Evolutionary conservation across 2,797 vertebrate species (phyloP).

Genomic region (Acropternis orthonyx): DNA sequence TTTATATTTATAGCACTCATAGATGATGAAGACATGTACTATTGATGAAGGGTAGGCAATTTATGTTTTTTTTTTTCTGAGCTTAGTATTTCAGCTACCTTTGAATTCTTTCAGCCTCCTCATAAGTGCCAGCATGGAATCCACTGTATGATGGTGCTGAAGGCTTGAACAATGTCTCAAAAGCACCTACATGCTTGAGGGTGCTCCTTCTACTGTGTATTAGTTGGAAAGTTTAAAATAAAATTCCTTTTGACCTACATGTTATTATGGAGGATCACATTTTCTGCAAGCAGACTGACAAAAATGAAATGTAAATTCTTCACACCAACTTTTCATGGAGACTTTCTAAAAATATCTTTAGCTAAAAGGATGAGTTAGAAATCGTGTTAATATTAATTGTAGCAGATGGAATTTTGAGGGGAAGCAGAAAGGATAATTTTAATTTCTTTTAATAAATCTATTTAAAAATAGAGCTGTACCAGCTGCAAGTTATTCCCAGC

Average conservation of each 20-base stretch:
- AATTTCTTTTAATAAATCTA: conserved; percentile 52
- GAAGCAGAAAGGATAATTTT: conserved; percentile 60
- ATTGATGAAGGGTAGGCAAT: not conserved
- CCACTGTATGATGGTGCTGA: not conserved
- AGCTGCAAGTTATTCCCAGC: conserved; percentile 66
- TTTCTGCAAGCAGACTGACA: conserved; percentile 24
- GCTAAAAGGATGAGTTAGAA: conserved; percentile 46
- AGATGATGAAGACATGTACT: not conserved
- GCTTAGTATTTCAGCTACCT: not conserved
- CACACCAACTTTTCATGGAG: conserved; percentile 14
- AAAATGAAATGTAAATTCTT: conserved; percentile 1
- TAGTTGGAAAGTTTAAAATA: not conserved
- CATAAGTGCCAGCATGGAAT: not conserved
- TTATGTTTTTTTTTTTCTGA: not conserved
- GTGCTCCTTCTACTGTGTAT: not conserved
- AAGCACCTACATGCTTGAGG: not conserved
- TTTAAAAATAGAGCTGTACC: conserved; percentile 66
- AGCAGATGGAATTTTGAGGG: conserved; percentile 68
- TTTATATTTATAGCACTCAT: not conserved
- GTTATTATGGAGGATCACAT: not conserved
- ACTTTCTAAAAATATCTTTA: conserved; percentile 60
- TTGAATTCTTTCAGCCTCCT: not conserved
- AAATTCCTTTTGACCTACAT: not conserved
- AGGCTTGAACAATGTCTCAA: not conserved
- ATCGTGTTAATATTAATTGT: conserved; percentile 66